These are phyloP conservation scores for Rafetus swinhoei DNA, from an alignment of 2,113 vertebrate species.

Conservation along the genomic window DNA sequence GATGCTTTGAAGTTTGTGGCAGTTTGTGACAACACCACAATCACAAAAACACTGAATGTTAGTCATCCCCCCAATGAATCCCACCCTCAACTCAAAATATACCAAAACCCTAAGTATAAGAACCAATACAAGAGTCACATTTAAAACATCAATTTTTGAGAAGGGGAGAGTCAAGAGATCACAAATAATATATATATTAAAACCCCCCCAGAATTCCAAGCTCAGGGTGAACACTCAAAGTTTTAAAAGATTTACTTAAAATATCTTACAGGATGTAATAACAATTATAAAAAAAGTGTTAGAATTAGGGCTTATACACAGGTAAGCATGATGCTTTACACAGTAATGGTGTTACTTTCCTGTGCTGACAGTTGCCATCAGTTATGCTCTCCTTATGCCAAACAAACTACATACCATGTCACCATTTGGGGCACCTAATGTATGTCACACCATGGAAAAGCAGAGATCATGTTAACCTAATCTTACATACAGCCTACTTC, in stretches of 20 bases:
- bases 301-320: neutral
- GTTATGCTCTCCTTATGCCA: conserved; percentile 33
- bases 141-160: conserved; percentile 34
- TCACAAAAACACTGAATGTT: neutral
- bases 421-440: conserved; percentile 33
- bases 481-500: conserved; percentile 4
- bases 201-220: conserved; percentile 12
- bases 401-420: conserved; percentile 48
- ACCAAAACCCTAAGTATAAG: neutral
- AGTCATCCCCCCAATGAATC: neutral
- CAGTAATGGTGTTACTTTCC: conserved; percentile 17
- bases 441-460: conserved; percentile 15
- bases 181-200: neutral
- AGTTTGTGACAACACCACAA: neutral
- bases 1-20: conserved; percentile 19
- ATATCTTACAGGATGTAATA: conserved; percentile 30
- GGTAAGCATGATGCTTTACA: conserved; percentile 32
- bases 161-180: conserved; percentile 2
- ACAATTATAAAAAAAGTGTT: conserved; percentile 27
- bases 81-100: conserved; percentile 4
- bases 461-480: neutral
- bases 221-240: conserved; percentile 20
- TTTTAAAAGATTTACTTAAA: conserved; percentile 32
- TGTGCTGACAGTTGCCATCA: conserved; percentile 39
- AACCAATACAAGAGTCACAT: conserved; percentile 22